These are phyloP conservation scores for Sebastiscus albofasciatus DNA, from an alignment of 2,797 vertebrate genomes.

Conservation along the genomic window DNA sequence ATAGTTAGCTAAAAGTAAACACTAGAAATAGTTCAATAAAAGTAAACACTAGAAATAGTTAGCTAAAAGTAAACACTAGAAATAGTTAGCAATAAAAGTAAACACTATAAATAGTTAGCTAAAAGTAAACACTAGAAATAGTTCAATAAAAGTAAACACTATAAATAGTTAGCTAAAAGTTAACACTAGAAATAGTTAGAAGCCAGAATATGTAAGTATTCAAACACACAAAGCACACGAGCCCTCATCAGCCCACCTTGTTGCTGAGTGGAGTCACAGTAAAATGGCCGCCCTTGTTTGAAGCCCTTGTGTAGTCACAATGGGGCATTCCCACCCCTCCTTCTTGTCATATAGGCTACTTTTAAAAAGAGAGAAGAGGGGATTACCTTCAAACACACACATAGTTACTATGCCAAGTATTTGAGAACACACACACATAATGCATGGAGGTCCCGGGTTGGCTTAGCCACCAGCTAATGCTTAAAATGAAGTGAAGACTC, in stretches of 20 bases:
- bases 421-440: constrained; percentile 27
- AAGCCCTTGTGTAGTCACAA: constrained; percentile 21
- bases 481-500: constrained; percentile 29
- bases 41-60: background rate
- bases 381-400: constrained; percentile 61
- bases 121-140: background rate
- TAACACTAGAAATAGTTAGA: background rate
- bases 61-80: background rate
- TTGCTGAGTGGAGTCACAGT: background rate
- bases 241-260: background rate
- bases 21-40: background rate
- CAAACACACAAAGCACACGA: background rate
- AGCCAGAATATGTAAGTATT: background rate
- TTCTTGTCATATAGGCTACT: background rate
- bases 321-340: background rate
- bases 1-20: no score
- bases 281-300: constrained; percentile 53
- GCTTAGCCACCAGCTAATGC: constrained; percentile 33
- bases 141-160: background rate
- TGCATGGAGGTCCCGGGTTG: background rate
- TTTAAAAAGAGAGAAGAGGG: constrained; percentile 22
- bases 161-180: background rate
- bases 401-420: constrained; percentile 19
- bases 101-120: background rate
- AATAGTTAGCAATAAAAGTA: background rate